Base-by-base conservation (phyloP, 2,113 vertebrate species). In the Lagopus leucura region DNA sequence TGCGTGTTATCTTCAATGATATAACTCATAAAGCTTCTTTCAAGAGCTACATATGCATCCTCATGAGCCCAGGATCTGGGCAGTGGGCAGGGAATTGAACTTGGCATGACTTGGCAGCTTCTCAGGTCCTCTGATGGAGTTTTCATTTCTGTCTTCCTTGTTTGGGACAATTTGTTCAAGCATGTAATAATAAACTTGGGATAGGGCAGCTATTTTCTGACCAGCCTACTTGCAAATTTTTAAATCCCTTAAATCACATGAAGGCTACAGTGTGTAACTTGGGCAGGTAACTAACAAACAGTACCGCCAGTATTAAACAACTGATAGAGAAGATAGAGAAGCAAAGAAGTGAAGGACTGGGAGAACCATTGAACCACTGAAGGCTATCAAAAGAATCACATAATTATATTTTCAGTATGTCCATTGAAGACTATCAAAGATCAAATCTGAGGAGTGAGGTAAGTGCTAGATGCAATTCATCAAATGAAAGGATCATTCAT, bases 371-470 rank as follows among this genome's bases (percentile, higher is more conserved):
- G n/a, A n/a, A n/a, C n/a, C n/a, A n/a, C n/a, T n/a, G n/a, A n/a
- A 82, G 32, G 9, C 30, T 71, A 66, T 20, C 5, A 65, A 42
- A 91, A 87, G 2, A 72, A 85, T 52, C 67, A 30, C 19, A 66
- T 52, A 34, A 57, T 38, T 42, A 2, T 28, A 11, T 73, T 92
- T 88, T 88, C 3, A 1, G 2, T 24, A 34, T 55, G 6, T 52
- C 1, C 42, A 13, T 7, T 7, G 24, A 89, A 66, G 36, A 43
- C 28, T 17, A 74, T 2, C 55, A 38, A 85, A 72, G 38, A 57
- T n/a, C n/a, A 76, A 4, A 76, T 65, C 5, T 0, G 1, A 28
- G 25, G 22, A 69, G 17, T n/a, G 1, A 1, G 1, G 0, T 12
- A 47, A 34, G 8, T 38, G 12, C 5, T 79, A 71, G 1, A 0